These are phyloP conservation scores for Metellina segmentata DNA, from an alignment of 2,888 invertebrate species.

Conservation along the genomic window DNA sequence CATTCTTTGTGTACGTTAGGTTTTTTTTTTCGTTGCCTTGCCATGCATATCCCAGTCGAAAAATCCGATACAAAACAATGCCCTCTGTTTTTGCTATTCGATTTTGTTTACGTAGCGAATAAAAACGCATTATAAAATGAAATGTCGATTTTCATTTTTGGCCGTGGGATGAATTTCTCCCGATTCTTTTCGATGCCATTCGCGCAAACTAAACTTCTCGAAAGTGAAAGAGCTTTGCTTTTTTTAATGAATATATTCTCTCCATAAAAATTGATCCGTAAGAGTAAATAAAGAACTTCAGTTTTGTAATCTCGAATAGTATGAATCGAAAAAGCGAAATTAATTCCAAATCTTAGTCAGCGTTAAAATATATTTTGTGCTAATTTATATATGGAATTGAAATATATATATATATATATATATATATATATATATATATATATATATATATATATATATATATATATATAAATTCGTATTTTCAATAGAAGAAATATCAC, in stretches of 20 bases:
- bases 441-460: no score
- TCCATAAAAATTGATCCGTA: neutral
- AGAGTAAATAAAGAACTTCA: neutral
- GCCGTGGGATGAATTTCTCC: slow-evolving; percentile 51
- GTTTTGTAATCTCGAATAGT: neutral
- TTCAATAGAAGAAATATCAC: no score
- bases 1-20: slow-evolving; percentile 33
- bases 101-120: slow-evolving; percentile 63
- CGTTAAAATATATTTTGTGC: no score
- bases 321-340: neutral
- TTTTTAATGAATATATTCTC: neutral
- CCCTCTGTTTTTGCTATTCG: slow-evolving; percentile 46
- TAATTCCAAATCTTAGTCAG: neutral
- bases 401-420: no score
- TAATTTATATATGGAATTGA: no score
- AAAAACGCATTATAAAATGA: slow-evolving; percentile 69
- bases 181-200: slow-evolving; percentile 27
- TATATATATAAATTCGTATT: no score
- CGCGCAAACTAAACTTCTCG: slow-evolving; percentile 20
- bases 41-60: slow-evolving; percentile 32
- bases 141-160: slow-evolving; percentile 72
- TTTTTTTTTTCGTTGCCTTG: slow-evolving; percentile 14
- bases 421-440: no score
- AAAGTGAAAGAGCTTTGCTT: slow-evolving; percentile 24
- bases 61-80: slow-evolving; percentile 68